Conservation (phyloP, 1,140 invertebrate genomes). For the Procambarus clarkii region DNA sequence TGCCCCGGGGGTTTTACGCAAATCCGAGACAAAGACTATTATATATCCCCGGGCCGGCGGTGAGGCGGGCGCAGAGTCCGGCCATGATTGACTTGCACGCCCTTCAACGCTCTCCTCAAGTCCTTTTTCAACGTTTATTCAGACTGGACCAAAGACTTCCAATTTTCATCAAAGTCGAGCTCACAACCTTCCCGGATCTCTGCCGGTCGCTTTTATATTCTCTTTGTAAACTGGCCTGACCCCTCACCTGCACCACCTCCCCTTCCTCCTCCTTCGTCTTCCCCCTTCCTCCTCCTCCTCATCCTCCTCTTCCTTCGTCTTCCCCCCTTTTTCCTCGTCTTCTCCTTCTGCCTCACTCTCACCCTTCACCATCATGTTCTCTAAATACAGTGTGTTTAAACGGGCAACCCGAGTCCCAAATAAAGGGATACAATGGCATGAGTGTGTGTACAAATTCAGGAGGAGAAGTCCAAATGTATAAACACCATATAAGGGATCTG, state of each 20-base stretch:
- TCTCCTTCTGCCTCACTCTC: no score
- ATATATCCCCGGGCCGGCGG: neutral
- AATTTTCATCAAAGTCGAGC: slow-evolving; percentile 62
- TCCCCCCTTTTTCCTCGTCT: no score
- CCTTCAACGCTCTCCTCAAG: slow-evolving; percentile 45
- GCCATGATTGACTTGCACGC: slow-evolving; percentile 46
- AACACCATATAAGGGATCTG: no score
- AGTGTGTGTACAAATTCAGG: no score
- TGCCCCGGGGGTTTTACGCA: no score
- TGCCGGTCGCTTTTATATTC: slow-evolving; percentile 17
- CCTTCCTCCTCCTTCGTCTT: neutral
- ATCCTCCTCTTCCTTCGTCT: neutral
- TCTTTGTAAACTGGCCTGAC: slow-evolving; percentile 33
- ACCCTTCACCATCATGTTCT: no score
- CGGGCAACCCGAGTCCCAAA: no score
- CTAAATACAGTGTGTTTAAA: no score
- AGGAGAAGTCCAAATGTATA: no score
- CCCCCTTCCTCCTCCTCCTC: neutral
- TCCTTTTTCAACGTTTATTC: slow-evolving; percentile 57
- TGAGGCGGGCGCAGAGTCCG: slow-evolving; percentile 17
- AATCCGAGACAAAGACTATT: neutral
- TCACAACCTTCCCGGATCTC: slow-evolving; percentile 44
- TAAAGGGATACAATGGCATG: no score
- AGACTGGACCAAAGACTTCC: slow-evolving; percentile 41
- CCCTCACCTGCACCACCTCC: neutral